These are phyloP conservation scores for Acanthiza pusilla DNA, from an alignment of 2,797 vertebrate species.

Conservation along the genomic window DNA sequence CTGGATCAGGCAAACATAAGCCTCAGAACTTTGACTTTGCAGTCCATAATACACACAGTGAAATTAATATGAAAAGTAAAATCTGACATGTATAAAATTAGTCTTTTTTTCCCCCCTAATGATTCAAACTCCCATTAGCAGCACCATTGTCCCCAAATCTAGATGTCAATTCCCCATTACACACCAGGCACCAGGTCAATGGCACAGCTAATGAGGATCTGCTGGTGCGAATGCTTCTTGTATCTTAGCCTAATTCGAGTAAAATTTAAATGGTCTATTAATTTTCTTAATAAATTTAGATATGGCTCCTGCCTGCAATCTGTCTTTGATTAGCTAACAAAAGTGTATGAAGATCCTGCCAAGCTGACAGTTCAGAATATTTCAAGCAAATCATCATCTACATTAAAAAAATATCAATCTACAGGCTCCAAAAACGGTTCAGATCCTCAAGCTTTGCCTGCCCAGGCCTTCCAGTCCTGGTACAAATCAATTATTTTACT, in stretches of 20 bases:
- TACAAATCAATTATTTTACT: neutral
- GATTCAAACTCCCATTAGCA: neutral
- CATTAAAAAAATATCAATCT: neutral
- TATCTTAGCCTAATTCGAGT: constrained; percentile 74
- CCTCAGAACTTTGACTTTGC: neutral
- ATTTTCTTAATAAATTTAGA: constrained; percentile 81
- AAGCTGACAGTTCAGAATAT: constrained; percentile 62
- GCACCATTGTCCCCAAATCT: constrained; percentile 22
- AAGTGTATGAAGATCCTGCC: constrained; percentile 67
- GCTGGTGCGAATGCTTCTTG: constrained; percentile 61
- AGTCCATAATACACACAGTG: neutral
- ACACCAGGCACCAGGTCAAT: constrained; percentile 55
- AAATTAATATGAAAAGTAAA: neutral
- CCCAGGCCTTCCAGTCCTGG: neutral
- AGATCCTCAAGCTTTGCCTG: neutral
- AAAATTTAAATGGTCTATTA: constrained; percentile 79
- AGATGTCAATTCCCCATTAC: constrained; percentile 69
- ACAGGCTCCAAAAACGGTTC: neutral
- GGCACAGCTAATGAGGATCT: constrained; percentile 68
- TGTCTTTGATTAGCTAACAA: constrained; percentile 78
- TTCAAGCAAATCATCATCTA: constrained; percentile 50
- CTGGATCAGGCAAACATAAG: neutral
- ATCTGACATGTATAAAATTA: neutral
- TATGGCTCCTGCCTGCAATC: constrained; percentile 75
- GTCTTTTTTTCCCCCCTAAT: neutral